Evolutionary conservation across 2,888 invertebrate genomes (phyloP).

Genomic region (Epirrhoe tristata): DNA sequence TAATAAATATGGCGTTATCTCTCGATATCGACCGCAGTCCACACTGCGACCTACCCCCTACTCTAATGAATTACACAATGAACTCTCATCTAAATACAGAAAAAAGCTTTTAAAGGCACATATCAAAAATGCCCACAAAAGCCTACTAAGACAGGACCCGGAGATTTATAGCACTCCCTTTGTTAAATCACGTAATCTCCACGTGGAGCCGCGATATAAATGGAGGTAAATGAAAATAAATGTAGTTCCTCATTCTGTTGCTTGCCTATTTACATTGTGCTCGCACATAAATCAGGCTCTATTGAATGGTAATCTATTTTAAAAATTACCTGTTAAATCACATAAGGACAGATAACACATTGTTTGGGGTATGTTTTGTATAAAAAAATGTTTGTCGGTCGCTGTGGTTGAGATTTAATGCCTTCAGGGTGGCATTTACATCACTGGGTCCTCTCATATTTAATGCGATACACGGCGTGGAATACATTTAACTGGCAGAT

Average conservation of each 20-base stretch:
- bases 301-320: constrained; percentile 81
- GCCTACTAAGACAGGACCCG: constrained; percentile 84
- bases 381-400: constrained; percentile 79
- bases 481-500: constrained; percentile 53
- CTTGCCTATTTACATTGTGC: constrained; percentile 81
- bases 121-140: constrained; percentile 85
- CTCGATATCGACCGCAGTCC: constrained; percentile 79
- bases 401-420: constrained; percentile 72
- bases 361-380: constrained; percentile 76
- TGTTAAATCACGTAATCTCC: constrained; percentile 86
- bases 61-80: constrained; percentile 86
- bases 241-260: constrained; percentile 84
- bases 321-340: constrained; percentile 85
- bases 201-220: constrained; percentile 83
- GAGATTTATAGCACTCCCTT: constrained; percentile 83
- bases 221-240: constrained; percentile 85
- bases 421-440: constrained; percentile 79
- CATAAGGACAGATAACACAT: constrained; percentile 83
- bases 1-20: constrained; percentile 82
- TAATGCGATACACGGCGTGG: constrained; percentile 30
- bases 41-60: constrained; percentile 78
- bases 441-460: constrained; percentile 71
- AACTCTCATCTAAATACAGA: constrained; percentile 86
- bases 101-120: constrained; percentile 86
- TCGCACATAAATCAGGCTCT: constrained; percentile 75